These are phyloP conservation scores for Characodon lateralis DNA, from an alignment of 2,797 vertebrate genomes.

Conservation along the genomic window DNA sequence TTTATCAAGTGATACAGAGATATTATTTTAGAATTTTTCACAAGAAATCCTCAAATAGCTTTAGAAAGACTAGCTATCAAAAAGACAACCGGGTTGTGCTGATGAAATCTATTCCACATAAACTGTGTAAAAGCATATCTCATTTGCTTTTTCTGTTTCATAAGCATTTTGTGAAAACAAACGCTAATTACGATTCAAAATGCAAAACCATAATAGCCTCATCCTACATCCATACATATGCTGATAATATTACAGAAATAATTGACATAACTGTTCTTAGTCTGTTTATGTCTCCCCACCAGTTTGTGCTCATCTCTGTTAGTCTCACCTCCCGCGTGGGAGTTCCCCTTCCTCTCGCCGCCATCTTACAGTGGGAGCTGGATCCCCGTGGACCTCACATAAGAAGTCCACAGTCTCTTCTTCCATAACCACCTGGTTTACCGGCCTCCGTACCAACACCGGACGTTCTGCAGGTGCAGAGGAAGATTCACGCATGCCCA, in stretches of 20 bases:
- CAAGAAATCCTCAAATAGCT: neutral
- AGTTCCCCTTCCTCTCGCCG: conserved; percentile 91
- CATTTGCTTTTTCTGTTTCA: no score
- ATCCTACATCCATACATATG: neutral
- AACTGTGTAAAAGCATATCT: neutral
- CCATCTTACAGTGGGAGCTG: conserved; percentile 85
- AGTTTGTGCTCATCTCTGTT: conserved; percentile 11
- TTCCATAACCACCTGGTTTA: conserved; percentile 90
- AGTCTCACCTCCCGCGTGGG: conserved; percentile 87
- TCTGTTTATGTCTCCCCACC: neutral
- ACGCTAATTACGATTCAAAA: neutral
- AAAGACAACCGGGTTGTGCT: neutral
- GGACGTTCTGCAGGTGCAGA: conserved; percentile 84
- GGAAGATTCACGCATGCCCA: neutral
- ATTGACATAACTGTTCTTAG: neutral
- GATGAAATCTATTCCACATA: neutral
- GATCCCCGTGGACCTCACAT: conserved; percentile 91
- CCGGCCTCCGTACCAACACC: conserved; percentile 86
- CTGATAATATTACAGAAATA: no score
- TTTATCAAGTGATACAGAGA: neutral
- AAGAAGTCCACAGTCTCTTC: conserved; percentile 88
- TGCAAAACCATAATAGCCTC: neutral
- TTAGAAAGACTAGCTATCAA: neutral
- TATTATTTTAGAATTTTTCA: neutral
- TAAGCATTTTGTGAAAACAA: neutral